These are phyloP conservation scores for Leptinotarsa haldemani DNA, from an alignment of 2,888 invertebrate genomes.

Conservation along the genomic window DNA sequence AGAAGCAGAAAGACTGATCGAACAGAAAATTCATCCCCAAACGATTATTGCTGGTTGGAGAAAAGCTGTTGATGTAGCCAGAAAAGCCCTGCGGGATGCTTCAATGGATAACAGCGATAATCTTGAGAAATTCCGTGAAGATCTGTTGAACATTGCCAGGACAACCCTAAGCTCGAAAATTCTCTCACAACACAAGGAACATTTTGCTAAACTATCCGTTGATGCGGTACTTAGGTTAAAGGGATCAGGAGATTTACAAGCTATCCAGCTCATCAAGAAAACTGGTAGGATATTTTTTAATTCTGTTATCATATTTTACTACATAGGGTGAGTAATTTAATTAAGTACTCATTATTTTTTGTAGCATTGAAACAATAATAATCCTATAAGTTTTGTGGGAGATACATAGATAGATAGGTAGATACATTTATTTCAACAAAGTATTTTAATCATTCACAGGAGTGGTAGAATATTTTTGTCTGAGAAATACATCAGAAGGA, in stretches of 20 bases:
- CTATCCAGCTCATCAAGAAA: constrained; percentile 80
- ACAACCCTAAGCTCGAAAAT: constrained; percentile 99
- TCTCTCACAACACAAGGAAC: constrained; percentile 95
- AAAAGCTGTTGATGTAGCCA: constrained; percentile 85
- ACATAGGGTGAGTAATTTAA: no score
- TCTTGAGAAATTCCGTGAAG: constrained; percentile 82
- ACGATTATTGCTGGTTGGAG: constrained; percentile 97
- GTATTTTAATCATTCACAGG: no score
- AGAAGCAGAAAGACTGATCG: constrained; percentile 94
- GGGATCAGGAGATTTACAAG: constrained; percentile 88
- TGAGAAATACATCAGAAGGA: no score
- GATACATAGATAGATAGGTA: no score
- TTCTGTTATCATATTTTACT: not conserved
- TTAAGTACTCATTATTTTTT: no score
- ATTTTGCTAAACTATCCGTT: constrained; percentile 94
- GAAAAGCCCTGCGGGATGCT: constrained; percentile 81
- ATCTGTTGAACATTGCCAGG: constrained; percentile 95
- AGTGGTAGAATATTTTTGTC: no score
- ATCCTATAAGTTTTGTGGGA: no score
- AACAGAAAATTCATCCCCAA: constrained; percentile 97
- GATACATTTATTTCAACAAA: no score
- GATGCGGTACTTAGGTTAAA: constrained; percentile 95
- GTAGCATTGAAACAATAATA: no score
- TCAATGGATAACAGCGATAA: constrained; percentile 87
- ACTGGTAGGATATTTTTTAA: constrained; percentile 60